A percentile compares a stretch with the other conserved stretches of the same genome.
Conservation (phyloP, 1,140 invertebrate species). For the Drosophila orena region DNA sequence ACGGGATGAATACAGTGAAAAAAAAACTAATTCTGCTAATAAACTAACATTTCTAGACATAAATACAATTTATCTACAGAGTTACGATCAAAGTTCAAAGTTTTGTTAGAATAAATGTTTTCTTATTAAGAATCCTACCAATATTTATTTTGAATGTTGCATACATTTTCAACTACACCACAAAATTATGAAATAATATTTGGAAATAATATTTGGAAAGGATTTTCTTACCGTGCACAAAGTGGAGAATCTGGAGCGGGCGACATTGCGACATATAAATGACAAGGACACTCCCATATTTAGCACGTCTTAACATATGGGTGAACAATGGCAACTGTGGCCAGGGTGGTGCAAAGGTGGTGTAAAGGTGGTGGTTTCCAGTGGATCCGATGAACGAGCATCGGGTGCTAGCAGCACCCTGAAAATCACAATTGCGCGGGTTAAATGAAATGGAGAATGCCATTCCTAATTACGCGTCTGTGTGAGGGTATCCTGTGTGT, state of each 20-base stretch:
- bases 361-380: conserved; percentile 34
- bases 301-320: conserved; percentile 73
- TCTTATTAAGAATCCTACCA: too few species aligned
- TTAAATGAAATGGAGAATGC: conserved; percentile 84
- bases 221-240: conserved; percentile 8
- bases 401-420: conserved; percentile 51
- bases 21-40: neutral
- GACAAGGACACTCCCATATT: conserved; percentile 85
- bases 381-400: neutral
- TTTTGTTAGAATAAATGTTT: too few species aligned
- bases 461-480: conserved; percentile 78
- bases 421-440: conserved; percentile 63
- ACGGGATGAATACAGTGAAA: conserved; percentile 29
- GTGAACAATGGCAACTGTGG: conserved; percentile 73
- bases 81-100: too few species aligned
- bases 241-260: conserved; percentile 40
- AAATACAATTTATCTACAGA: too few species aligned
- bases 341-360: conserved; percentile 41
- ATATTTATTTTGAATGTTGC: too few species aligned
- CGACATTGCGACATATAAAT: conserved; percentile 82
- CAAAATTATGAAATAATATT: too few species aligned
- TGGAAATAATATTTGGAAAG: too few species aligned
- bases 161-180: too few species aligned
- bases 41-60: too few species aligned
- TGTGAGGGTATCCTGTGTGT: conserved; percentile 23